Evolutionary conservation across 2,888 invertebrate species (phyloP), one percentile per base, ranked within the genome.

Genomic region (Trypoxylon attenuatum): DNA sequence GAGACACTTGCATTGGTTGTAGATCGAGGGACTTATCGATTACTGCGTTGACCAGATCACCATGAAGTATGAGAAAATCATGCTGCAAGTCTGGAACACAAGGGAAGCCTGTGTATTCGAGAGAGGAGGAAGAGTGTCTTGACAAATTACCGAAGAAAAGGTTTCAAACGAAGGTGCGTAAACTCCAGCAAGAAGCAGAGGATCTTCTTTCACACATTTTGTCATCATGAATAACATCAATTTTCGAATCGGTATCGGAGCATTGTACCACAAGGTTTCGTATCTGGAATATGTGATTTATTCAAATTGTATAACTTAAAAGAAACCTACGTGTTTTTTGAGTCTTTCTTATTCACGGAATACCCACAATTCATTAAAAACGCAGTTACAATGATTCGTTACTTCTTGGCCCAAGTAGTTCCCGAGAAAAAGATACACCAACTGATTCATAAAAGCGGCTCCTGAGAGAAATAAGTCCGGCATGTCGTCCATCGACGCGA

Each of bases 221-320:
- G 22, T 16, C 47, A 66, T 45, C 8, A 58, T 18, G 25, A 57
- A 52, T 16, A 66, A 21, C 16, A 69, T 16, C 1, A 57, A 42
- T 29, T 66, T 69, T 13, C 61, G 66, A 13, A 27, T 21, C 0
- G 22, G 50, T 5, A 47, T 8, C 1, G 68, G 54, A 1, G 23
- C 18, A 1, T 15, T 0, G 15, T 69, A 45, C 69, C 69, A 69
- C 0, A 33, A 18, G 2, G 61, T 49, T 13, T 69, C 42, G 25
- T 51, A 69, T 45, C 66, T 66, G n/a, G 18, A 51, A 51, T 10
- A 19, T 41, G n/a, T n/a, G n/a, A n/a, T n/a, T n/a, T 2, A n/a
- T 5, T 29, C 6, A 5, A 29, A n/a, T n/a, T 29, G n/a, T 5
- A 5, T 8, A 29, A 3, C n/a, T 29, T 5, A 8, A 19, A 21